These are phyloP conservation scores for Morone chrysops DNA, from an alignment of 2,113 vertebrate species.

Conservation along the genomic window DNA sequence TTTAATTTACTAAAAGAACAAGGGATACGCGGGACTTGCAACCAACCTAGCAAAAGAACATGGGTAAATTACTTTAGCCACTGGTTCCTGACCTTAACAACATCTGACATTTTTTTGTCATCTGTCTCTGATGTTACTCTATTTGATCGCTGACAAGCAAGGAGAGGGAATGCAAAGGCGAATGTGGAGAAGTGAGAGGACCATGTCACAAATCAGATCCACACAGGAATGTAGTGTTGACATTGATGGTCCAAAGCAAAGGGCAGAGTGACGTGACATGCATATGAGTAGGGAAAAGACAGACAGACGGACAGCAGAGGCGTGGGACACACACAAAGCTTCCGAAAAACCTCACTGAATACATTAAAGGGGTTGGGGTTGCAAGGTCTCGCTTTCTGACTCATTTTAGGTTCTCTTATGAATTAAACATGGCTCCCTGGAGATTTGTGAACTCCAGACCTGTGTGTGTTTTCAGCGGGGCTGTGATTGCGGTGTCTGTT, in stretches of 20 bases:
- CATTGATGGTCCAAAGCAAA: slow-evolving; percentile 83
- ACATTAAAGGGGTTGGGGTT: slow-evolving; percentile 40
- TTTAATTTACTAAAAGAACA: slow-evolving; percentile 51
- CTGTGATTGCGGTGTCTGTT: slow-evolving; percentile 61
- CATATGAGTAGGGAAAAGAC: slow-evolving; percentile 69
- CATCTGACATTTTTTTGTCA: slow-evolving; percentile 71
- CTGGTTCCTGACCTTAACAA: slow-evolving; percentile 51
- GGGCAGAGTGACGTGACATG: slow-evolving; percentile 84
- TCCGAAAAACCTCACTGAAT: slow-evolving; percentile 56
- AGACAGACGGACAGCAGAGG: slow-evolving; percentile 50
- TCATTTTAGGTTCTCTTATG: slow-evolving; percentile 65
- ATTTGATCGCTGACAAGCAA: slow-evolving; percentile 66
- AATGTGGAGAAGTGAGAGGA: slow-evolving; percentile 46
- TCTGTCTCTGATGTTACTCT: slow-evolving; percentile 62
- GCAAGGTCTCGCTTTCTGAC: slow-evolving; percentile 58
- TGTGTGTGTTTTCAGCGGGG: slow-evolving; percentile 50
- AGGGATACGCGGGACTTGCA: background rate
- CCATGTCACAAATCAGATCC: slow-evolving; percentile 75
- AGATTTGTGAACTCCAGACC: slow-evolving; percentile 62
- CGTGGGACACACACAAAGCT: slow-evolving; percentile 41
- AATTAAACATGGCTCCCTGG: slow-evolving; percentile 67
- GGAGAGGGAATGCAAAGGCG: slow-evolving; percentile 57
- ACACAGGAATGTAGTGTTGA: slow-evolving; percentile 83
- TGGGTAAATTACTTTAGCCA: slow-evolving; percentile 36
- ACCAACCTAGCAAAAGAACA: slow-evolving; percentile 19